These are phyloP conservation scores for Adelges cooleyi DNA, from an alignment of 1,140 invertebrate genomes.

Conservation along the genomic window DNA sequence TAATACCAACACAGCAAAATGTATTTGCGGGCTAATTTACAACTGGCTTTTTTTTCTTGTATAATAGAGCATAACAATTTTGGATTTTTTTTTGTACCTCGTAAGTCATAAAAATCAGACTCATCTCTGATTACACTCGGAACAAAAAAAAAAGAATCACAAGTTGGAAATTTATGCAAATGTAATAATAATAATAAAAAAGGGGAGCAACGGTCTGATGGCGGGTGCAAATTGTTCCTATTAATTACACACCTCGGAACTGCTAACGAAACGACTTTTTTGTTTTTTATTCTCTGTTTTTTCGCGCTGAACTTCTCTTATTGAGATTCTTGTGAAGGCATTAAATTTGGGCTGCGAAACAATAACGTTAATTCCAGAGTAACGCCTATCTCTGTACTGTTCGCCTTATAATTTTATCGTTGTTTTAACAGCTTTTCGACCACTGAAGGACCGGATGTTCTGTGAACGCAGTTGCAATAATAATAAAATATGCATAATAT, in stretches of 20 bases:
- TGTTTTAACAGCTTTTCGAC: slow-evolving; percentile 25
- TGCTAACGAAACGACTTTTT: slow-evolving; percentile 21
- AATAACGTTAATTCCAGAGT: slow-evolving; percentile 21
- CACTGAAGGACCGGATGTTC: too few species aligned
- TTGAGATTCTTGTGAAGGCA: not conserved
- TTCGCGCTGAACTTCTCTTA: not conserved
- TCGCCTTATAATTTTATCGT: not conserved
- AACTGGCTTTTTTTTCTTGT: too few species aligned
- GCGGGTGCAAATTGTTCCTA: slow-evolving; percentile 13
- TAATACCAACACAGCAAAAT: too few species aligned
- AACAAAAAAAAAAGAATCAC: not conserved
- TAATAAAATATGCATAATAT: too few species aligned
- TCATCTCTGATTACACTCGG: slow-evolving; percentile 14
- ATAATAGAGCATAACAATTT: too few species aligned
- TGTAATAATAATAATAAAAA: slow-evolving; percentile 4
- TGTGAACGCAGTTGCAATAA: too few species aligned
- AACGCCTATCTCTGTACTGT: not conserved
- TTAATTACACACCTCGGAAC: slow-evolving; percentile 23
- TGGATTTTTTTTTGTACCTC: not conserved
- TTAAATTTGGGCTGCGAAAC: slow-evolving; percentile 13
- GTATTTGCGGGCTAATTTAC: too few species aligned
- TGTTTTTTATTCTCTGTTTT: not conserved
- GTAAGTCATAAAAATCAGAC: slow-evolving; percentile 3
- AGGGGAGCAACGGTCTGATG: not conserved
- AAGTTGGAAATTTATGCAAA: slow-evolving; percentile 18